phyloP scores from a whole-genome alignment of 1,140 invertebrate genomes.

The Proctacanthus coquilletti region DNA sequence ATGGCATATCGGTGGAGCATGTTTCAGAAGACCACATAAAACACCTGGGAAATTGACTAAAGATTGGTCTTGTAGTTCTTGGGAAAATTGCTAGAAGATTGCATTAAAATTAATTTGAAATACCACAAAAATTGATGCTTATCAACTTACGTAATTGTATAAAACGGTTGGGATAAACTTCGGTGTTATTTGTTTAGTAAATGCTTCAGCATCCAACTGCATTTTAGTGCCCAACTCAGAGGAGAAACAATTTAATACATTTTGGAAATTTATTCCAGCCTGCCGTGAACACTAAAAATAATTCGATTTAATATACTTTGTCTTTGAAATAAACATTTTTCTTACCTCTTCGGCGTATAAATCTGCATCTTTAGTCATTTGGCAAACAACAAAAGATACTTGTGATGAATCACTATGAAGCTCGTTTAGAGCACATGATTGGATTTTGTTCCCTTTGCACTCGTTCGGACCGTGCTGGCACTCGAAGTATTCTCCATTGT shows the following conservation, averaged over 20 bases:
- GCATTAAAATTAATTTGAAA: not conserved
- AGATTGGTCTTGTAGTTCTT: constrained; percentile 24
- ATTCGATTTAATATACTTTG: constrained; percentile 4
- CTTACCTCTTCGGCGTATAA: not conserved
- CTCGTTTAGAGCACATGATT: constrained; percentile 42
- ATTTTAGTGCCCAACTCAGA: constrained; percentile 31
- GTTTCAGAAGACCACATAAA: constrained; percentile 18
- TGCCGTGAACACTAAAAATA: constrained; percentile 33
- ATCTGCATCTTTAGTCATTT: constrained; percentile 30
- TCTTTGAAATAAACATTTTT: constrained; percentile 9
- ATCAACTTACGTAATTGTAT: constrained; percentile 31
- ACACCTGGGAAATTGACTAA: constrained; percentile 20
- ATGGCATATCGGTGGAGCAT: too few species aligned
- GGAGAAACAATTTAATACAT: constrained; percentile 27
- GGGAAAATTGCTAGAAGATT: constrained; percentile 23
- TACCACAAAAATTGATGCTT: constrained; percentile 1
- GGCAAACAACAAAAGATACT: constrained; percentile 36
- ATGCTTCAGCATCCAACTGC: constrained; percentile 34
- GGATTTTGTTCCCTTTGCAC: constrained; percentile 46
- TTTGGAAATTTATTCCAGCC: constrained; percentile 21
- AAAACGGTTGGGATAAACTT: constrained; percentile 42
- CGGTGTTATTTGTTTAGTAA: constrained; percentile 32
- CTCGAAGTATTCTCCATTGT: constrained; percentile 35
- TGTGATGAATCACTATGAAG: constrained; percentile 26
- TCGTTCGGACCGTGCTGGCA: constrained; percentile 53